phyloP scores from a whole-genome alignment of 2,888 invertebrate species.

The Dolomedes plantarius region DNA sequence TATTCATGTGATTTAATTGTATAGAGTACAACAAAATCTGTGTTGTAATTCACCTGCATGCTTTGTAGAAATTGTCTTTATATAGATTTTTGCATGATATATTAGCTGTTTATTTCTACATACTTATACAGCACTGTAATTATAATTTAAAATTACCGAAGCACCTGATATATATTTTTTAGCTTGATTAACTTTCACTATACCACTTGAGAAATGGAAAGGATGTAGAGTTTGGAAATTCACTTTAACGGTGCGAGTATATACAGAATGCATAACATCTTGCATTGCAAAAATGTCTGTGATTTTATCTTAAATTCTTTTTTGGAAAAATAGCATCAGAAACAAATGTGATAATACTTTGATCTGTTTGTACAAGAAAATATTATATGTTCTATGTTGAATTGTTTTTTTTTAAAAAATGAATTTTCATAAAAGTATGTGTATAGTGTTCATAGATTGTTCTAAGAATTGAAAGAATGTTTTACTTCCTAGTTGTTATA shows the following conservation, averaged over 20 bases:
- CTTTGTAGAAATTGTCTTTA: not conserved
- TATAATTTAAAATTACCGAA: not conserved
- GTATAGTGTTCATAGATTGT: constrained; percentile 72
- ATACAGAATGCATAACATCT: constrained; percentile 56
- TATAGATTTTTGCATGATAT: not conserved
- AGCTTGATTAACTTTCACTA: constrained; percentile 22
- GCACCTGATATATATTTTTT: not conserved
- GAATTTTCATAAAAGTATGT: constrained; percentile 70
- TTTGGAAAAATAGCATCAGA: constrained; percentile 67
- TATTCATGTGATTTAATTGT: too few species aligned
- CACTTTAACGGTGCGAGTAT: constrained; percentile 23
- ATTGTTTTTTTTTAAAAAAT: constrained; percentile 64
- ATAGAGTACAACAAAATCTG: too few species aligned
- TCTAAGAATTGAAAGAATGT: constrained; percentile 66
- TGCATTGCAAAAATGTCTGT: constrained; percentile 70
- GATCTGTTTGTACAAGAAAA: constrained; percentile 71
- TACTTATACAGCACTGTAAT: not conserved
- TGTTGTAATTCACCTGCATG: not conserved
- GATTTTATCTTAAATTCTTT: constrained; percentile 69
- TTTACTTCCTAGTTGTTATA: constrained; percentile 70
- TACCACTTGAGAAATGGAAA: constrained; percentile 52
- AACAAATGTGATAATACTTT: constrained; percentile 69
- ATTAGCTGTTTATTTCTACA: not conserved
- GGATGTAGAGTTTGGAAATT: constrained; percentile 69
- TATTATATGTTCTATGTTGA: constrained; percentile 71